A percentile compares a stretch with the other conserved stretches of the same genome.
Conservation (phyloP, 2,797 vertebrate species). For the Macropus fuliginosus region DNA sequence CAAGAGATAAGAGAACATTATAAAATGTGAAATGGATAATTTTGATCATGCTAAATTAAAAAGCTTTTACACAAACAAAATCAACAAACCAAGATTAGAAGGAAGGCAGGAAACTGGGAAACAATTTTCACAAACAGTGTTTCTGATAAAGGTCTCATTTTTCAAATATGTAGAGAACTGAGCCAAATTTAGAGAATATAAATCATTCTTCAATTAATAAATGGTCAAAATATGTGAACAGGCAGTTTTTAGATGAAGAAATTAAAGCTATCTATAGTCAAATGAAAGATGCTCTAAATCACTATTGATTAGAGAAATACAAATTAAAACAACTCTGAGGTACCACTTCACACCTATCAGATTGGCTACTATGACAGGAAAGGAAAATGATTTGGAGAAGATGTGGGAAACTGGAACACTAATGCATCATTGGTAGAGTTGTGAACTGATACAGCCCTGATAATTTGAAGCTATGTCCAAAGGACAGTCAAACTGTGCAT, state of each 20-base stretch:
- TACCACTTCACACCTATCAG: not conserved
- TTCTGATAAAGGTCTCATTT: not conserved
- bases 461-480: no score
- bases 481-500: not conserved
- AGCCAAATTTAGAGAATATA: not conserved
- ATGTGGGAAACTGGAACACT: not conserved
- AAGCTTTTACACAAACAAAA: not conserved
- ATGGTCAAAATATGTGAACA: not conserved
- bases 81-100: not conserved
- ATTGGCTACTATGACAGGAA: not conserved
- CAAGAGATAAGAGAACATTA: not conserved
- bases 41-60: not conserved
- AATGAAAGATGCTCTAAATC: not conserved
- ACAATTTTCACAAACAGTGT: not conserved
- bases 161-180: not conserved
- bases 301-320: not conserved
- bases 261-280: not conserved
- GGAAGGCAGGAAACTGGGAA: not conserved
- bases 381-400: not conserved
- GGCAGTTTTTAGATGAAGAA: not conserved
- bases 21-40: not conserved
- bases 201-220: not conserved
- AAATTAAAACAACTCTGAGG: not conserved
- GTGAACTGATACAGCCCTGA: not conserved
- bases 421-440: not conserved